Base-by-base conservation (phyloP, 2,113 vertebrate species). In the Coreoperca whiteheadi region DNA sequence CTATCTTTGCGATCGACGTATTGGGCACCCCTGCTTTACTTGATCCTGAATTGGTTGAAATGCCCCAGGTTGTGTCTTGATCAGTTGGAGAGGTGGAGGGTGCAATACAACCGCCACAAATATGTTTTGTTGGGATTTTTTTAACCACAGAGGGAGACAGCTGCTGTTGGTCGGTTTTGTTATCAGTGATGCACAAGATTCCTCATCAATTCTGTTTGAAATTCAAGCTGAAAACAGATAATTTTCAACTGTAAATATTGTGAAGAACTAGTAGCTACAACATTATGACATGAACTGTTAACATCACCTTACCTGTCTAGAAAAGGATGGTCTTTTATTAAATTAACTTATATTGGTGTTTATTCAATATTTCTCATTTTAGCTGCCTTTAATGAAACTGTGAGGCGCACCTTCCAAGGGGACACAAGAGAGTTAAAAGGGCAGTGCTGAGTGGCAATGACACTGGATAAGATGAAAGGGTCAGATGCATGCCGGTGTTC, bases 41-140 rank as follows among this genome's bases (percentile, higher is more conserved):
- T 15, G 28, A 34, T 43, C 9, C 32, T 21, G 37, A 59, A 74
- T 79, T 46, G 68, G 79, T 25, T 71, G 50, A 65, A 75, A 59
- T 57, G 48, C 59, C 50, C 9, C 59, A 65, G 64, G 37, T 30
- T 7, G 51, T 59, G 46, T 48, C 46, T 72, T 70, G 79, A 89
- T 78, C 79, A 68, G 74, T 30, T 77, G 1, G 9, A 67, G 15
- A 18, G 23, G 14, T 25, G 43, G 25, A 79, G 12, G 30, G 0
- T 43, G 50, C 41, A 75, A 64, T 68, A 61, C 6, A 74, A 39
- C 16, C 14, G 8, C 12, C 0, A 63, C 2, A 28, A 14, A 43
- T 39, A 60, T 20, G 0, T 43, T 50, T 59, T 56, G 28, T 7
- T 25, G 39, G 20, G 6, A 50, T 25, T 53, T 54, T 59, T 25